Evolutionary conservation across 2,888 invertebrate genomes (phyloP).

Genomic region (Leistus spinibarbis): DNA sequence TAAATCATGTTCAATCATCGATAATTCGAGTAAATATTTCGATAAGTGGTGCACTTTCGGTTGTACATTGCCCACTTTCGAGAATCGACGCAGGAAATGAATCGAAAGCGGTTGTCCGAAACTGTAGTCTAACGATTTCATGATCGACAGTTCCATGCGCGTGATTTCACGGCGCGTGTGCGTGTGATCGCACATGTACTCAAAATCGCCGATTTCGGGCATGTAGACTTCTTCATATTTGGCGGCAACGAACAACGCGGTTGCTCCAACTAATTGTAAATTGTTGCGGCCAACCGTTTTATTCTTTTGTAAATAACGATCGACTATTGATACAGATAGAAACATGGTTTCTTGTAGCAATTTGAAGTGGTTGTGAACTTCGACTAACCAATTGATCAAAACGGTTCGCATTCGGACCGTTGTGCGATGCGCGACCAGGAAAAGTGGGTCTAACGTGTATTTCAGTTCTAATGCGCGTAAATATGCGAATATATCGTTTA

Average conservation of each 20-base stretch:
- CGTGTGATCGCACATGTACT: constrained; percentile 87
- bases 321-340: constrained; percentile 84
- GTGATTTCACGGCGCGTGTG: constrained; percentile 80
- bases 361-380: constrained; percentile 87
- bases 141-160: constrained; percentile 81
- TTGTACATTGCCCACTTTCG: constrained; percentile 66
- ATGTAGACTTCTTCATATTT: constrained; percentile 96
- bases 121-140: constrained; percentile 77
- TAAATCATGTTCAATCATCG: constrained; percentile 80
- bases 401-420: constrained; percentile 87
- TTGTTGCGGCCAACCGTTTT: constrained; percentile 49
- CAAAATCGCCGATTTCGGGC: constrained; percentile 87
- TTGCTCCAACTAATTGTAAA: constrained; percentile 87
- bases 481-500: constrained; percentile 88
- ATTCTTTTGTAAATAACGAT: constrained; percentile 82
- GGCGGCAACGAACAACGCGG: constrained; percentile 87
- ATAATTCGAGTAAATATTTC: constrained; percentile 89
- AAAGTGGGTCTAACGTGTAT: constrained; percentile 68
- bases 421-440: constrained; percentile 72
- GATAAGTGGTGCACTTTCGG: constrained; percentile 65
- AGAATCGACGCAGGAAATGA: constrained; percentile 83
- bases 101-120: constrained; percentile 87
- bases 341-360: constrained; percentile 88
- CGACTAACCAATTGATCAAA: constrained; percentile 92
- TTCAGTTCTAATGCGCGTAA: constrained; percentile 75